Evolutionary conservation across 1,140 invertebrate genomes (phyloP), one percentile per base, ranked within the genome.

Genomic region (Armadillidium nasatum): DNA sequence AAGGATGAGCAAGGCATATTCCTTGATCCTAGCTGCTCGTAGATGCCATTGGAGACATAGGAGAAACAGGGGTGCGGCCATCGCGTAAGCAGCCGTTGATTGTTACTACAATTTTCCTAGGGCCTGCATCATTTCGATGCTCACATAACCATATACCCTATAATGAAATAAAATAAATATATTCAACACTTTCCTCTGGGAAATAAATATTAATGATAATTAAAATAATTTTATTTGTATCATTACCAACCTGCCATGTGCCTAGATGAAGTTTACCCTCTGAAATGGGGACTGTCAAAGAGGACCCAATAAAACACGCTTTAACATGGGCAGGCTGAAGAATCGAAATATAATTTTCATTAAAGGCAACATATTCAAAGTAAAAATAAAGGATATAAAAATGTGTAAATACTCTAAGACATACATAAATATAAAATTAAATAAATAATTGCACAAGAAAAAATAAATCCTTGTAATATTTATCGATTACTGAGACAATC

Each of bases 81-180:
- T 82, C 82, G 76, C 92, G 88, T 81, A 93, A 88, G 85, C 93
- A 94, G 43, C 94, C 94, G 80, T 95, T 95, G 83, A 97, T 86
- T 76, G 94, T 96, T 82, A 96, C 91, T 79, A 96, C 91, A 83
- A 96, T 86, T 87, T 96, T 96, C 78, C 95, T 89, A 83, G 93
- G 95, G 78, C 95, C 95, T 82, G 94, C 96, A 84, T 93, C 91
- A 87, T 98, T 94, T 82, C 96, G 89, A 86, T 98, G 96, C 87
- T 98, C 96, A 88, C 95, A 97, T 77, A 98, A 88, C 96, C 96
- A 98, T 78, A 98, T 91, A 74, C 96, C 96, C 87, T 98, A 75
- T 43, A 66, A 70, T 60, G 22, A 68, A 19, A 21, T 4, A 15
- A 75, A 23, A 19, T 44, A 71, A 11, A 19, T 71, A 23, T 3